Percentiles rank a stretch among this genome's conserved stretches.
Conservation (phyloP, 2,888 invertebrate genomes). For the Leptopterna dolabrata region DNA sequence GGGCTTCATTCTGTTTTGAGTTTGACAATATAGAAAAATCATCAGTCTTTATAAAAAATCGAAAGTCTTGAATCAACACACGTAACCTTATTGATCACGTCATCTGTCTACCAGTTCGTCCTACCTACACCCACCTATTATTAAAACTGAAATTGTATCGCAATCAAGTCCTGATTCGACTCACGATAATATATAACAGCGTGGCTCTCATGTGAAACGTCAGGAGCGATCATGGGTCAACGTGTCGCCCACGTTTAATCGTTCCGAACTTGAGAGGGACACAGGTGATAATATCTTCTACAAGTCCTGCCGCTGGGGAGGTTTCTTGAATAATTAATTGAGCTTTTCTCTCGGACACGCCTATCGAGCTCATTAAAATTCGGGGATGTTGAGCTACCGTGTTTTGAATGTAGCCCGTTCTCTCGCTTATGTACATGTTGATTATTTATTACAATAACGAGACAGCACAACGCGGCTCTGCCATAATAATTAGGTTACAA, state of each 20-base stretch:
- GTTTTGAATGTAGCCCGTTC: not conserved
- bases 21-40: no score
- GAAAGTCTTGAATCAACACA: no score
- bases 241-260: not conserved
- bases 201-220: not conserved
- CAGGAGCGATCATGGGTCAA: not conserved
- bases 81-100: no score
- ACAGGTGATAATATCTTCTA: not conserved
- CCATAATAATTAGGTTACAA: no score
- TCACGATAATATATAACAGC: not conserved
- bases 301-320: not conserved
- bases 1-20: no score
- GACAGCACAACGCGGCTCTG: not conserved
- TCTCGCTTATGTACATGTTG: not conserved
- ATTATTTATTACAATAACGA: not conserved
- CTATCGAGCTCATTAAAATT: not conserved
- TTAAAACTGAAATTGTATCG: not conserved
- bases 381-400: not conserved
- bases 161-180: not conserved
- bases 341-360: not conserved
- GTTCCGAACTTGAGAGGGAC: not conserved
- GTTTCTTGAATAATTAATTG: not conserved
- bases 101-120: not conserved
- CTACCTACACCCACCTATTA: not conserved
- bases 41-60: no score